phyloP scores from a whole-genome alignment of 2,113 vertebrate species.

The Gadus chalcogrammus region DNA sequence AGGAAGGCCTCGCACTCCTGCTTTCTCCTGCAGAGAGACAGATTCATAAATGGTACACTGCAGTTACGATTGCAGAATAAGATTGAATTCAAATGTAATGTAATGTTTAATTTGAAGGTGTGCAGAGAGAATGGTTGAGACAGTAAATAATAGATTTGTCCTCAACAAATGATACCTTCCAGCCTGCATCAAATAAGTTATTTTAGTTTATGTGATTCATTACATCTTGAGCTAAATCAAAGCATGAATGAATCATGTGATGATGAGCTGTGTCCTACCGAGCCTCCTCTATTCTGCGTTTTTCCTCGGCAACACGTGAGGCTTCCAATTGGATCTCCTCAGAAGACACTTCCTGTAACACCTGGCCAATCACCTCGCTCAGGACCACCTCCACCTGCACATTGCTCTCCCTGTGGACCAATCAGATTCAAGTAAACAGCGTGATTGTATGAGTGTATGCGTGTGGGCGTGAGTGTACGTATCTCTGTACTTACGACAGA shows the following conservation, averaged over 20 bases:
- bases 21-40: conserved; percentile 67
- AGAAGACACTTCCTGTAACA: conserved; percentile 70
- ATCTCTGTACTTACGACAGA: conserved; percentile 69
- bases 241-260: too few species aligned
- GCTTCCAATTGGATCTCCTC: conserved; percentile 66
- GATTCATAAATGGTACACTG: too few species aligned
- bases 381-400: conserved; percentile 71
- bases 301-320: conserved; percentile 76
- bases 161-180: too few species aligned
- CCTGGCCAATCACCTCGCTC: conserved; percentile 66
- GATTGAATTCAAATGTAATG: too few species aligned
- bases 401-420: conserved; percentile 70
- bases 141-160: too few species aligned
- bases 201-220: too few species aligned
- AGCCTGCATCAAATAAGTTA: too few species aligned
- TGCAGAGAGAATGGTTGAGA: too few species aligned
- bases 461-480: neutral
- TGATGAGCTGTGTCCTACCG: conserved; percentile 65
- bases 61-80: too few species aligned
- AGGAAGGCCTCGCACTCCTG: conserved; percentile 79
- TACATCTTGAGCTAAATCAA: too few species aligned
- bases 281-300: conserved; percentile 78
- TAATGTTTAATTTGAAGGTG: too few species aligned
- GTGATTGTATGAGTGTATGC: neutral
- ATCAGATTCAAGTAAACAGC: too few species aligned